These are phyloP conservation scores for Orchestia grillus DNA, from an alignment of 1,140 invertebrate species.

Conservation along the genomic window DNA sequence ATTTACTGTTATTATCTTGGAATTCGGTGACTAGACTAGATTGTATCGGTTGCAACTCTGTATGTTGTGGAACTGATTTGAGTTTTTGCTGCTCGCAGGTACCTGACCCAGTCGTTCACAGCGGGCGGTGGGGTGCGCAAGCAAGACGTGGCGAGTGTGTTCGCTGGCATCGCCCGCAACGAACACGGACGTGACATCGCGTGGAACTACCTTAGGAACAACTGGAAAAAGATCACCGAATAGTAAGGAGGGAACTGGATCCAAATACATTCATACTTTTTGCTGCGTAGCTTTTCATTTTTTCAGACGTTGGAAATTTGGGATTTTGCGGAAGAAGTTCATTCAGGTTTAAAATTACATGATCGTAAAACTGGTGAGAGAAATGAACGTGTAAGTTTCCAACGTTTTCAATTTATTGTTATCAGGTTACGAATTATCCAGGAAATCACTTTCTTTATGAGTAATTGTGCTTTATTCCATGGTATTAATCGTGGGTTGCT, in stretches of 20 bases:
- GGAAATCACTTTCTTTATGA: no score
- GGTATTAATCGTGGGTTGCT: not conserved
- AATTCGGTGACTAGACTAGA: not conserved
- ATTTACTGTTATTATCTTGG: not conserved
- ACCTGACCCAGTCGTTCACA: constrained; percentile 58
- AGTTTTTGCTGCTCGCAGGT: constrained; percentile 25
- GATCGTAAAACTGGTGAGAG: no score
- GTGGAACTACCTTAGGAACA: constrained; percentile 81
- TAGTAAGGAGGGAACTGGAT: constrained; percentile 56
- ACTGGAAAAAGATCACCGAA: constrained; percentile 74
- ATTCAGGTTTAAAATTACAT: no score
- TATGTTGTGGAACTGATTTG: not conserved
- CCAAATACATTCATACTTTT: not conserved
- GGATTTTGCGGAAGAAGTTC: no score
- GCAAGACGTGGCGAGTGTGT: constrained; percentile 79
- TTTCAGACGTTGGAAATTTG: no score
- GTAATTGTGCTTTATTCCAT: not conserved
- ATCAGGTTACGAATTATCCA: no score
- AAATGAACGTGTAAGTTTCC: no score
- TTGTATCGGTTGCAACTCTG: not conserved
- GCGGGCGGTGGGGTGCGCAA: constrained; percentile 74
- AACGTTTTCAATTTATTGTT: no score
- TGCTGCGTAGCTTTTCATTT: no score
- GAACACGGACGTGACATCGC: constrained; percentile 75
- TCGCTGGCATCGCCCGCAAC: constrained; percentile 77